Evolutionary conservation across 1,140 invertebrate genomes (phyloP).

Genomic region (Teleogryllus occipitalis): DNA sequence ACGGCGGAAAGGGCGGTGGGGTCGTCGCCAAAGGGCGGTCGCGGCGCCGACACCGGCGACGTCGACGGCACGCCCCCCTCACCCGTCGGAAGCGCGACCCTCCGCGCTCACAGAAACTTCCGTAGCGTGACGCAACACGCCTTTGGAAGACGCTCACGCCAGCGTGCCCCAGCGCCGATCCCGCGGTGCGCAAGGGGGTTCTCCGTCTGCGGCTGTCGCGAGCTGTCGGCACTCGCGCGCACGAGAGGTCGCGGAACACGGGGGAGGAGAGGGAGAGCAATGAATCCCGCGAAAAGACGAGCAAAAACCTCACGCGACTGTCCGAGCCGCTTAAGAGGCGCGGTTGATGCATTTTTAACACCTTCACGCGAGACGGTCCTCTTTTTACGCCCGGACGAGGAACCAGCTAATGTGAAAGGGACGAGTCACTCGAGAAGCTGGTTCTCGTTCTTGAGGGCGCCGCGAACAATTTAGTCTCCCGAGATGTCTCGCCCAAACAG

Average conservation of each 20-base stretch:
- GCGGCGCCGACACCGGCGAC: not conserved
- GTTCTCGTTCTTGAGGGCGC: no score
- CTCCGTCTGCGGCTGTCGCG: not conserved
- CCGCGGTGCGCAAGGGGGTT: not conserved
- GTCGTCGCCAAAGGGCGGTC: not conserved
- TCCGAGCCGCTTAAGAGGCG: not conserved
- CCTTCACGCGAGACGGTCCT: not conserved
- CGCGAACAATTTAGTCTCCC: no score
- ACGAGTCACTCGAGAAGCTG: not conserved
- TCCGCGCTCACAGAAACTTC: not conserved
- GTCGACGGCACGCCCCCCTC: not conserved
- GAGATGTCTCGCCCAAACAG: no score
- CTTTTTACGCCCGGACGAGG: not conserved
- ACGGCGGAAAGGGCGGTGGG: not conserved
- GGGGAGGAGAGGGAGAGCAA: not conserved
- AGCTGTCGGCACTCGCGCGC: not conserved
- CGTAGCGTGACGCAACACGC: not conserved
- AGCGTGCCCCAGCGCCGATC: not conserved
- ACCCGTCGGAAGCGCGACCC: no score
- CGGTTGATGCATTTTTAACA: not conserved
- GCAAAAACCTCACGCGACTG: not conserved
- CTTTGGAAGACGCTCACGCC: not conserved
- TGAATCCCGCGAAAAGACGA: not conserved
- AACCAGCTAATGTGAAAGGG: not conserved
- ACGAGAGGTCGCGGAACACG: not conserved